Base-by-base conservation (phyloP, 2,113 vertebrate genomes). In the Tor tambroides region DNA sequence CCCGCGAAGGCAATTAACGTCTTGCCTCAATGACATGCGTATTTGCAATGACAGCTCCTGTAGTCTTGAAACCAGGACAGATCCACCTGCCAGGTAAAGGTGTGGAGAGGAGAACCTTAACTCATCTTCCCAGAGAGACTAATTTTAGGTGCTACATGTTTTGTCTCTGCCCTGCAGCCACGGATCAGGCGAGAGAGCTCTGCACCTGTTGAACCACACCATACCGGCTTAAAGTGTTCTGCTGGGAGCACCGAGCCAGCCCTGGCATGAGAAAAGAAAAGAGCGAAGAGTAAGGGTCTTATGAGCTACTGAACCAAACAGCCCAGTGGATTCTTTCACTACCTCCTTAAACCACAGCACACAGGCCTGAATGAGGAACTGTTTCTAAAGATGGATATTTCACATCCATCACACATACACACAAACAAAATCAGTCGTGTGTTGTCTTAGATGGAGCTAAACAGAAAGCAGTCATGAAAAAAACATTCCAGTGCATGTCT, bases 1-100 rank as follows among this genome's bases (percentile, higher is more conserved):
- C 71, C 91, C 88, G 88, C 90, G 78, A 21, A 93, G 93, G 92
- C 94, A 95, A 95, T 95, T 95, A 95, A 93, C 89, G 93, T 94
- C 94, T 93, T 88, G 87, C 90, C 90, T 92, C 93, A 92, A 89
- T 93, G 93, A 94, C 92, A 92, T 88, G 90, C 86, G 90, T 92
- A 90, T 91, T 91, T 90, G 89, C 90, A 89, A 91, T 93, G 94
- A 94, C 93, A 93, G 92, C 89, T 89, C 89, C 89, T 87, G 90
- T 92, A 89, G 56, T 82, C 59, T 69, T 54, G 43, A 59, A 81
- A 65, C 78, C 78, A 69, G 49, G 23, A 35, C 0, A 11, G 78
- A 87, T 49, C 90, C 92, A 91, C 92, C 89, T 88, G 90, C 88
- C 41, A 88, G 79, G 54, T 85, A 43, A 84, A 85, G 30, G 9